Percentiles rank a stretch among this genome's conserved stretches.
phyloP scores from a whole-genome alignment of 1,140 invertebrate genomes.

The Nephila pilipes region DNA sequence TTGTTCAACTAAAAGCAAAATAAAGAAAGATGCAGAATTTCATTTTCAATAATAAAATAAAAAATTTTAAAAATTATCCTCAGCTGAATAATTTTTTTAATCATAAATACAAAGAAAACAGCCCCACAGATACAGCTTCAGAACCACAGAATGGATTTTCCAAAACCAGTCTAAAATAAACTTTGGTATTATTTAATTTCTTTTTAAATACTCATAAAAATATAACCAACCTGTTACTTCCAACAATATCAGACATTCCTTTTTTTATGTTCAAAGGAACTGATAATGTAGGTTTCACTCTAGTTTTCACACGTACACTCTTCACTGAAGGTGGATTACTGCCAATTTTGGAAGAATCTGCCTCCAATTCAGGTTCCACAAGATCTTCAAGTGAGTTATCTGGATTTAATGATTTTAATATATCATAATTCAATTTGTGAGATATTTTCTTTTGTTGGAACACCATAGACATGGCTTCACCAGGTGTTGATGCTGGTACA shows the following conservation, averaged over 20 bases:
- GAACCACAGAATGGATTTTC: too few relatives aligned
- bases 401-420: slow-evolving; percentile 88
- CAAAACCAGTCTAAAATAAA: too few relatives aligned
- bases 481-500: slow-evolving; percentile 89
- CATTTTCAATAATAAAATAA: too few relatives aligned
- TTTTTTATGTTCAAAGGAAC: slow-evolving; percentile 61
- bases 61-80: too few relatives aligned
- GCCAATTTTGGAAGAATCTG: neutral
- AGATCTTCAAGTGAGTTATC: neutral
- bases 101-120: too few relatives aligned
- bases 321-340: slow-evolving; percentile 15
- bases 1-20: too few relatives aligned
- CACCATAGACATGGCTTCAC: slow-evolving; percentile 96
- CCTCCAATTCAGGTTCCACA: neutral
- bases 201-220: too few relatives aligned
- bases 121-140: too few relatives aligned
- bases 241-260: slow-evolving; percentile 68
- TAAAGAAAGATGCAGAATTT: too few relatives aligned
- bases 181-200: too few relatives aligned
- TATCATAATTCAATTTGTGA: slow-evolving; percentile 98
- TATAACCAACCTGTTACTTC: slow-evolving; percentile 56
- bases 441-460: slow-evolving; percentile 97
- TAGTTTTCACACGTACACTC: neutral
- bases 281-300: neutral
- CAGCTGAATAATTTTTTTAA: too few relatives aligned